Base-by-base conservation (phyloP, 2,113 vertebrate species). In the Martes martes region DNA sequence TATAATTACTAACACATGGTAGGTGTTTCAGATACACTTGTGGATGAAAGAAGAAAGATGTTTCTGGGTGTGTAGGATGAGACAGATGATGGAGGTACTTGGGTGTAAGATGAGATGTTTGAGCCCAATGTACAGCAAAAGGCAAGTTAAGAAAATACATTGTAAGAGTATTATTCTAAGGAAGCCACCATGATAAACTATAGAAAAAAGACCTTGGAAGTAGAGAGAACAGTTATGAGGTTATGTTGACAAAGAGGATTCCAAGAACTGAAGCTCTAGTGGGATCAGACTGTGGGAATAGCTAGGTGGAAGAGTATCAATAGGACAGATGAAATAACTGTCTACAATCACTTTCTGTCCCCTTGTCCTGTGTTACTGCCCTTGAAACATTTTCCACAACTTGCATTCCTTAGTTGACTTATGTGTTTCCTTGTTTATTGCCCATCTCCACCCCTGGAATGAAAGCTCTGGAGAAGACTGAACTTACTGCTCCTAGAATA, bases 231-330 rank as follows among this genome's bases (percentile, higher is more conserved):
- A 74, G 11, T 33, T 39, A 11, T 18, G n/a, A 67, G 3, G 24
- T 2, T 50, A 28, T 13, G 8, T 11, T 52, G 63, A 19, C 31
- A 45, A 65, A 21, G 11, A 45, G 26, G 13, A 31, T 91, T 88
- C 69, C 11, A 55, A 59, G n/a, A 39, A 21, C 6, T 14, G 55
- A 71, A 6, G 7, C 13, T 95, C 39, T 28, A 0, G 2, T 5
- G 36, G 67, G 36, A 1, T 94, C 13, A 67, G 55, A 28, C 45
- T 9, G 9, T 24, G 36, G 74, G 52, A 78, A 28, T 5, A 36
- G 24, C 24, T 15, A 36, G 28, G 86, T 19, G 31, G 11, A 91
- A 33, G 18, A 33, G 2, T 28, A 65, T 21, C 36, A 31, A 7
- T 0, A 76, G 14, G 39, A 67, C 2, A 6, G 6, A 52, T 39